Base-by-base conservation (phyloP, 2,113 vertebrate genomes). In the Elaphurus davidianus region DNA sequence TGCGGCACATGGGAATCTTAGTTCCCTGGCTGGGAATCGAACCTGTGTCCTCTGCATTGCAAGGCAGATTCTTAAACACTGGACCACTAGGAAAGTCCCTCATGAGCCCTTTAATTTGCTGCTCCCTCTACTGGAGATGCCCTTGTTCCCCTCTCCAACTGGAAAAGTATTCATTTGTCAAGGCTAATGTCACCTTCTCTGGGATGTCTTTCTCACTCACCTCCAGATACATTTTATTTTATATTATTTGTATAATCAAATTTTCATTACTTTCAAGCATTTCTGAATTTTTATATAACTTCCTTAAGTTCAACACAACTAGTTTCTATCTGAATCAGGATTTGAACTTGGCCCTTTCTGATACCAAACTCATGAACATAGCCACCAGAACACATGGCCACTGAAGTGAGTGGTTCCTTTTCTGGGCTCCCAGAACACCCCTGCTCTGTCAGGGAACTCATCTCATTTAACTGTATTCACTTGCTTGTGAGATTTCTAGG, bases 291-390 rank as follows among this genome's bases (percentile, higher is more conserved):
- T 90, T 95, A 67, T 16, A 50, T 45, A 40, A 64, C 30, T 92
- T 47, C 11, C 3, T 9, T 28, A 78, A 87, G 59, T 71, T 78
- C 33, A 87, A 71, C 74, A 87, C 0, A 94, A 84, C 54, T 89
- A 52, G 14, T 52, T 36, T 23, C 10, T 55, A 3, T 57, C 36
- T 91, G 91, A 97, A 47, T 54, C 9, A 87, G 55, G 54, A 50
- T 83, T 95, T 76, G 95, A 91, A 92, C 45, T 62, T 93, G 84
- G 71, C 27, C 33, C 45, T 93, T 95, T 67, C 76, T 96, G 45
- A 81, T 4, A 50, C 82, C 47, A 71, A 87, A 91, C 2, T 11
- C 11, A 27, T 60, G 62, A 76, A 62, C 16, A 25, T 84, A 87
- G 91, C 78, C 28, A 17, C 36, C 7, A 25, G 45, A 52, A 57